Percentiles rank a stretch among this genome's conserved stretches.
Conservation (phyloP, 2,888 invertebrate species). For the Hesperia comma region DNA sequence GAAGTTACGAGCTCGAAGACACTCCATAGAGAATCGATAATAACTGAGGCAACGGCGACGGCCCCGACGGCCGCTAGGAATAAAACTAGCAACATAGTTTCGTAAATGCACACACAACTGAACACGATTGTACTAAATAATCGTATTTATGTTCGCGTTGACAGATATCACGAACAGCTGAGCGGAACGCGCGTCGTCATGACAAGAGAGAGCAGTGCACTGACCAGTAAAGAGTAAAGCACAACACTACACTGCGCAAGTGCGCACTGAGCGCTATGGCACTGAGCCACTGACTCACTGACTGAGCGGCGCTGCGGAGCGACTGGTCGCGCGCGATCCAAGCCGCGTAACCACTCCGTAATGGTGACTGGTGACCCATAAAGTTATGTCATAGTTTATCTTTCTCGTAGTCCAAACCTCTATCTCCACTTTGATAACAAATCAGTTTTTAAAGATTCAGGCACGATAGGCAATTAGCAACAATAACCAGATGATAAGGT, state of each 20-base stretch:
- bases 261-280: conserved; percentile 53
- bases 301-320: conserved; percentile 39
- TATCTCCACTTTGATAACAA: not conserved
- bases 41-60: conserved; percentile 71
- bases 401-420: not conserved
- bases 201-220: conserved; percentile 47
- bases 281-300: not conserved
- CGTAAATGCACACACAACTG: conserved; percentile 25
- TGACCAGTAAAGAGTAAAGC: not conserved
- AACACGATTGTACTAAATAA: conserved; percentile 16
- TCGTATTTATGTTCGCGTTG: conserved; percentile 38
- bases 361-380: conserved; percentile 19
- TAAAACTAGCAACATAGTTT: conserved; percentile 49
- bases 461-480: no score
- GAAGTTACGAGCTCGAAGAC: conserved; percentile 83
- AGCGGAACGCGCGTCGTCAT: conserved; percentile 44
- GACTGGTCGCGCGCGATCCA: not conserved
- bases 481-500: no score
- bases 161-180: conserved; percentile 32
- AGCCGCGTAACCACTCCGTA: conserved; percentile 4
- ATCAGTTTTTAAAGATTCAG: no score
- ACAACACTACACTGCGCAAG: not conserved
- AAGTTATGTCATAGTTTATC: conserved; percentile 49
- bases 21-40: conserved; percentile 86
- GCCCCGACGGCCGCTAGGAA: conserved; percentile 79